Base-by-base conservation (phyloP, 2,113 vertebrate species). In the Turnix velox region DNA sequence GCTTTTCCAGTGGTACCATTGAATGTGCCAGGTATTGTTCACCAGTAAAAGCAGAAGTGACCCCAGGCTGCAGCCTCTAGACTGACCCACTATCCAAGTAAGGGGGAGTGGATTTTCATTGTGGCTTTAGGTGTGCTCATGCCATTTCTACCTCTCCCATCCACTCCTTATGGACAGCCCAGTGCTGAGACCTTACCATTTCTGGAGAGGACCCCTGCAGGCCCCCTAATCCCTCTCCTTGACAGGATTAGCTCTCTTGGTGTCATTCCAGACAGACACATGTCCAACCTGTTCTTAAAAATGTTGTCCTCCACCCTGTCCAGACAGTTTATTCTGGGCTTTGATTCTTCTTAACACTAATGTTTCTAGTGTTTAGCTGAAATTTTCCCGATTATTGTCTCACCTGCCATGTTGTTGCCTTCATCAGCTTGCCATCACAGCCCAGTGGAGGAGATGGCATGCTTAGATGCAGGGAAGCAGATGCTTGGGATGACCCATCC, bases 361-460 rank as follows among this genome's bases (percentile, higher is more conserved):
- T 10, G 9, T 65, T 79, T 68, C 48, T 45, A 42, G 37, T 10
- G 8, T 72, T 91, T 24, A 65, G 40, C 28, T 4, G 19, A 28
- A 10, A 19, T 79, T 86, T 78, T 78, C 10, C 61, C n/a, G 63
- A 20, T 28, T 81, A 72, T 81, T 72, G 15, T 25, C 58, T 28
- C 57, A 11, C 39, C 43, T 55, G 13, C n/a, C 7, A 1, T 9
- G 14, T 19, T 74, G 39, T 71, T 7, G 3, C 22, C 28, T 63
- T 65, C 27, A 35, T 51, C 16, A 55, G 31, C 48, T 57, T 24
- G 6, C 48, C 14, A 31, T 65, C 0, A 0, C 40, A 68, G 51
- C 2, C 2, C 3, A 1, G 43, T 2, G 4, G 46, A 45, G 3
- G 37, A 65, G 45, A 8, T 9, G 19, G 24, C 58, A 79, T 49